phyloP scores from a whole-genome alignment of 2,888 invertebrate species.

The Parnassius glacialis region DNA sequence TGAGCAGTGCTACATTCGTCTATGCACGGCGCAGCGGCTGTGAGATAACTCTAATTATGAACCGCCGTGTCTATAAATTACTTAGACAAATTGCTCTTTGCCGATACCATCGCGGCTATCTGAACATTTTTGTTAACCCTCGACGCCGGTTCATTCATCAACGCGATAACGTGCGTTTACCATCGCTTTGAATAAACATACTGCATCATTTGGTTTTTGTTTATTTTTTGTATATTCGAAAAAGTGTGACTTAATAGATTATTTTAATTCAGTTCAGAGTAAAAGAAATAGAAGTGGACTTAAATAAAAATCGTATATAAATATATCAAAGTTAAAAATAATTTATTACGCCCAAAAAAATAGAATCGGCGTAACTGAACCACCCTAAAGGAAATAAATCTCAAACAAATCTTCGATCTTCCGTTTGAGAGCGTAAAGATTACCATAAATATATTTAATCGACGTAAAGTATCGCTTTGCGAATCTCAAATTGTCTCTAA shows the following conservation, averaged over 20 bases:
- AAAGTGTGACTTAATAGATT: background rate
- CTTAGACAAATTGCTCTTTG: conserved; percentile 53
- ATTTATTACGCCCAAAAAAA: background rate
- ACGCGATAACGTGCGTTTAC: conserved; percentile 41
- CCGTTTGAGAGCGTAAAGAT: conserved; percentile 25
- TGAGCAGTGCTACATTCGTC: conserved; percentile 12
- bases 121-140: conserved; percentile 53
- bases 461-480: conserved; percentile 40
- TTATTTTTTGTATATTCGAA: conserved; percentile 25
- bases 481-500: conserved; percentile 52
- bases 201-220: conserved; percentile 7
- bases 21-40: conserved; percentile 23
- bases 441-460: conserved; percentile 30
- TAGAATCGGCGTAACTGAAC: conserved; percentile 4
- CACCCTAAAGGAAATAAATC: conserved; percentile 17
- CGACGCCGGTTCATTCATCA: conserved; percentile 46
- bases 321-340: no score
- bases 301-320: no score
- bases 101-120: conserved; percentile 49
- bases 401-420: conserved; percentile 11
- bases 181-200: conserved; percentile 30
- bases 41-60: conserved; percentile 56
- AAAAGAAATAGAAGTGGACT: no score
- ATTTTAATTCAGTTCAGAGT: background rate
- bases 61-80: conserved; percentile 51